Conservation (phyloP, 2,113 vertebrate species). For the Strigops habroptila region DNA sequence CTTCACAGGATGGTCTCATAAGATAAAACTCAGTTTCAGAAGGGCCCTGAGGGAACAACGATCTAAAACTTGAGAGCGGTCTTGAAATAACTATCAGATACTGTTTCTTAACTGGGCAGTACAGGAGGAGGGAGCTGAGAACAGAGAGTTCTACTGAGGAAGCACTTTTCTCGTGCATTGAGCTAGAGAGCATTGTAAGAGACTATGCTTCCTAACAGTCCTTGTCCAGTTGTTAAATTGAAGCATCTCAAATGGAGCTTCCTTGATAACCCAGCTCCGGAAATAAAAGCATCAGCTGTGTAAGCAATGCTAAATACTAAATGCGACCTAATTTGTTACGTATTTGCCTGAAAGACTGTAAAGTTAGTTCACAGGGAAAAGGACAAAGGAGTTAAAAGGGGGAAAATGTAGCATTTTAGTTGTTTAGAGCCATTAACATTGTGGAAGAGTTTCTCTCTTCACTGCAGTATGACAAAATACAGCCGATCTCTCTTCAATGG, state of each 20-base stretch:
- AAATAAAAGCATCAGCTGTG: not conserved
- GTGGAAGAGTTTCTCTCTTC: not conserved
- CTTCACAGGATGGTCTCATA: not conserved
- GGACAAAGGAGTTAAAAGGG: not conserved
- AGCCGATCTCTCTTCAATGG: not conserved
- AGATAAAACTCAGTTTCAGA: not conserved
- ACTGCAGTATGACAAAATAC: not conserved
- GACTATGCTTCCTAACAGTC: not conserved
- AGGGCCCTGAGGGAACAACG: not conserved
- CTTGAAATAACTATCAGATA: not conserved
- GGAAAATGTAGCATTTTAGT: not conserved
- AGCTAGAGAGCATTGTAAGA: not conserved
- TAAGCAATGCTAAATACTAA: not conserved
- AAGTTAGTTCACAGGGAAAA: not conserved
- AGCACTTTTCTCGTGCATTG: not conserved
- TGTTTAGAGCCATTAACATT: not conserved
- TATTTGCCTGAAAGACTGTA: not conserved
- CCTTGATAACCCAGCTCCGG: not conserved
- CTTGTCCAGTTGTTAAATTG: not conserved
- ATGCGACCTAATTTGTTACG: fast-evolving
- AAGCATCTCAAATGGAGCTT: not conserved
- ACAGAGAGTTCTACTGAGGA: not conserved
- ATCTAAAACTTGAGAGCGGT: not conserved
- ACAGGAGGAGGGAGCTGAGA: not conserved
- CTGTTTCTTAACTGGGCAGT: not conserved